Evolutionary conservation across 2,113 vertebrate species (phyloP).

Genomic region (Halichoeres trimaculatus): DNA sequence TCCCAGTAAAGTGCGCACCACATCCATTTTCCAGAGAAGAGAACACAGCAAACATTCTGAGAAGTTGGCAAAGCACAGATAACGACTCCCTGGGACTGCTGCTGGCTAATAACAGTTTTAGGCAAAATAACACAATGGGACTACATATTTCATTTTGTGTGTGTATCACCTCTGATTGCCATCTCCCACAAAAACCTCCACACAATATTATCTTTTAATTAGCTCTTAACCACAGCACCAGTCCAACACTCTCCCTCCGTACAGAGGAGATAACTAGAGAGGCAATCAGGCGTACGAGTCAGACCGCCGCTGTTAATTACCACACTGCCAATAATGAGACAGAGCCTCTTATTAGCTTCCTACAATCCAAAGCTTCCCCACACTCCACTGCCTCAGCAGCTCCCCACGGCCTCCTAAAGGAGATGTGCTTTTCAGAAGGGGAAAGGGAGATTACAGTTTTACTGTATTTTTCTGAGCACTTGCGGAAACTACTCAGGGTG

Average conservation of each 20-base stretch:
- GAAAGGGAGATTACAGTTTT: constrained; percentile 47
- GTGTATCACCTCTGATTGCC: constrained; percentile 53
- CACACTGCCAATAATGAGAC: constrained; percentile 81
- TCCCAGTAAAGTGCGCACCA: constrained; percentile 5
- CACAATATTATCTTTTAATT: constrained; percentile 87
- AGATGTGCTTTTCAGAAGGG: constrained; percentile 60
- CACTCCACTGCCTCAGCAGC: constrained; percentile 66
- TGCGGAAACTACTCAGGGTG: constrained; percentile 31
- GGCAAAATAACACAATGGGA: constrained; percentile 45
- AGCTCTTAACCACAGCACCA: constrained; percentile 80
- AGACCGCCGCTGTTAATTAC: constrained; percentile 81
- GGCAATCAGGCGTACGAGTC: constrained; percentile 79
- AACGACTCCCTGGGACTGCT: constrained; percentile 5
- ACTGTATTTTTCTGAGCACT: constrained; percentile 47
- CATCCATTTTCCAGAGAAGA: not conserved
- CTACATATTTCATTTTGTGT: constrained; percentile 30
- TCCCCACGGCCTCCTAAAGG: constrained; percentile 62
- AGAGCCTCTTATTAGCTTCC: constrained; percentile 74
- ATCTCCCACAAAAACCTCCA: constrained; percentile 65
- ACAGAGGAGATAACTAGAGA: constrained; percentile 82
- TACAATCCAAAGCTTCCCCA: constrained; percentile 73
- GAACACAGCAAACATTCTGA: constrained; percentile 10
- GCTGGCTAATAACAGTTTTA: constrained; percentile 27
- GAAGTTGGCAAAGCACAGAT: not conserved
- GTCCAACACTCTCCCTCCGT: constrained; percentile 74